These are phyloP conservation scores for Spongia lamella DNA, from an alignment of 37 sponge, comb jelly and placozoan genomes.

Conservation along the genomic window DNA sequence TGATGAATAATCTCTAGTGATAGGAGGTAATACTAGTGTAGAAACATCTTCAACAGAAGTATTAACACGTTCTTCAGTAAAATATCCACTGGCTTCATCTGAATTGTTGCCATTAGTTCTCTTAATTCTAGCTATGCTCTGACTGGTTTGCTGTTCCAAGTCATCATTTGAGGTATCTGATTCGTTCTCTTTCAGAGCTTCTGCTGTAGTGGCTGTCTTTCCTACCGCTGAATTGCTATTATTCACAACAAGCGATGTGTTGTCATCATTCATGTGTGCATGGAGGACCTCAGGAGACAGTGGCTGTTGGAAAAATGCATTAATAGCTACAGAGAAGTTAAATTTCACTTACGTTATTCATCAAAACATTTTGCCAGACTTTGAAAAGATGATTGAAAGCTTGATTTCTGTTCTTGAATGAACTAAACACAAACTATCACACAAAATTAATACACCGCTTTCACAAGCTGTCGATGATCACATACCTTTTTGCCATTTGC, in stretches of 20 bases:
- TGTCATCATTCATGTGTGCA: not conserved
- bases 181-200: not conserved
- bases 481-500: constrained; percentile 52
- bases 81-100: too few relatives aligned
- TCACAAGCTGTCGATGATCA: not conserved
- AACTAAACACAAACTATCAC: constrained; percentile 55
- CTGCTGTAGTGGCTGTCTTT: not conserved
- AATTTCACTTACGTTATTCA: constrained; percentile 29
- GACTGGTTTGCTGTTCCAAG: too few relatives aligned
- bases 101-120: too few relatives aligned
- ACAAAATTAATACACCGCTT: too few relatives aligned
- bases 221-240: not conserved
- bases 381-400: constrained; percentile 17
- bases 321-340: not conserved
- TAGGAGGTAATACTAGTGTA: too few relatives aligned
- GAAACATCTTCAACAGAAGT: too few relatives aligned
- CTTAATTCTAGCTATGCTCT: too few relatives aligned
- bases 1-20: too few relatives aligned
- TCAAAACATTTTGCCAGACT: constrained; percentile 46
- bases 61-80: too few relatives aligned
- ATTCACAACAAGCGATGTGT: not conserved
- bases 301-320: not conserved
- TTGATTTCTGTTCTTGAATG: constrained; percentile 47
- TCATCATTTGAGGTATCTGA: not conserved
- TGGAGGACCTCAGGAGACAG: not conserved